phyloP scores from a whole-genome alignment of 1,140 invertebrate species.

The Batillaria attramentaria region DNA sequence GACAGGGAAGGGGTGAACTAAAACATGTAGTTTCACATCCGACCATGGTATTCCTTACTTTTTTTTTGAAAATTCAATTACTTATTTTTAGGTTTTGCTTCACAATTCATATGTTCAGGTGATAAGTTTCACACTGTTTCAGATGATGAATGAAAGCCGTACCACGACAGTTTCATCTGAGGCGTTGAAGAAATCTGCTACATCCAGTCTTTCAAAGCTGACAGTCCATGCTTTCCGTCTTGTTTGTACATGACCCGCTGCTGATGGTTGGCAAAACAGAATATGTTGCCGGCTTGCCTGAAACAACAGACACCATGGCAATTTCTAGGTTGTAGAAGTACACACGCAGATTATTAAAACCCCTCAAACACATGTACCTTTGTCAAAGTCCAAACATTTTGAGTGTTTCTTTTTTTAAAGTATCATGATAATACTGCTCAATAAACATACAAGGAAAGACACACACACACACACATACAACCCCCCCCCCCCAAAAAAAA shows the following conservation, averaged over 20 bases:
- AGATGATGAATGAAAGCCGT: constrained; percentile 42
- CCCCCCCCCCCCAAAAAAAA: too few species aligned
- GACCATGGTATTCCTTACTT: too few species aligned
- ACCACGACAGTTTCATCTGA: constrained; percentile 54
- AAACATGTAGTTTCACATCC: too few species aligned
- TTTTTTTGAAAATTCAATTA: background rate
- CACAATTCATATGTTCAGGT: too few species aligned
- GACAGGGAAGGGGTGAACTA: too few species aligned
- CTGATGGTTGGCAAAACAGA: constrained; percentile 39
- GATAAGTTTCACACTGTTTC: too few species aligned
- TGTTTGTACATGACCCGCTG: constrained; percentile 27
- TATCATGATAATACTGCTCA: background rate
- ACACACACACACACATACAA: too few species aligned
- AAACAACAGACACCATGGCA: background rate
- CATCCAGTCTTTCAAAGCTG: constrained; percentile 52
- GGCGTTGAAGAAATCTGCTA: constrained; percentile 51
- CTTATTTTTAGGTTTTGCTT: too few species aligned
- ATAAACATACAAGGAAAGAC: background rate
- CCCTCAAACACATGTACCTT: too few species aligned
- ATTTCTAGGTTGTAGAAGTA: too few species aligned
- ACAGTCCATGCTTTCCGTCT: constrained; percentile 51
- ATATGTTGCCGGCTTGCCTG: constrained; percentile 34
- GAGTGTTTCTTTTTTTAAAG: background rate
- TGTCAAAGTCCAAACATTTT: background rate
- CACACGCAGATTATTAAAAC: too few species aligned